phyloP scores from a whole-genome alignment of 2,797 vertebrate species.

The Parambassis ranga region DNA sequence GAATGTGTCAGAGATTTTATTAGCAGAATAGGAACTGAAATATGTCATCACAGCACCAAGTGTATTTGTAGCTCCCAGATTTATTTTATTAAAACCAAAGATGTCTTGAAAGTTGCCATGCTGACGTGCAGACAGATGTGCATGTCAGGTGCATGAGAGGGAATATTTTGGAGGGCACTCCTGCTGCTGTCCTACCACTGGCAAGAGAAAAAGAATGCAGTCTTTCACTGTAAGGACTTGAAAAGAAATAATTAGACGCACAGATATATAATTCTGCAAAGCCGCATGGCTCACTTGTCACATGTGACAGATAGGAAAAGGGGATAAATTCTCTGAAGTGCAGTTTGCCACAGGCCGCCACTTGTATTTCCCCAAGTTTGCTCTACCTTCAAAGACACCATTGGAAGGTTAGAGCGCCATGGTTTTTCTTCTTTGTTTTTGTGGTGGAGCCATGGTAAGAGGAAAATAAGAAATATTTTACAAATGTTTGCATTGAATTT shows the following conservation, averaged over 20 bases:
- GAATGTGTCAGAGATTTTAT: constrained; percentile 51
- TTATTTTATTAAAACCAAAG: constrained; percentile 75
- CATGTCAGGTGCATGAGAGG: constrained; percentile 75
- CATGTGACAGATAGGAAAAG: constrained; percentile 63
- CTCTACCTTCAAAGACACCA: constrained; percentile 73
- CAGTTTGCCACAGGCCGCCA: constrained; percentile 69
- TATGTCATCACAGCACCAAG: constrained; percentile 62
- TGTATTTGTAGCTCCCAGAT: constrained; percentile 62
- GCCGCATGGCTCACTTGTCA: constrained; percentile 76
- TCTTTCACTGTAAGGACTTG: constrained; percentile 76
- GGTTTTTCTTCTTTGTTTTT: constrained; percentile 41
- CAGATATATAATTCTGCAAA: constrained; percentile 76
- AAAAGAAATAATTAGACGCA: constrained; percentile 84
- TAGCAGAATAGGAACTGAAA: constrained; percentile 65
- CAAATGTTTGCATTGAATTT: constrained; percentile 26
- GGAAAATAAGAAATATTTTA: not conserved
- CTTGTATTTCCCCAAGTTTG: constrained; percentile 77
- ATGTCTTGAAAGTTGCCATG: constrained; percentile 66
- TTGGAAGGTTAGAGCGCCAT: constrained; percentile 40
- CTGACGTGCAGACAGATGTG: constrained; percentile 79
- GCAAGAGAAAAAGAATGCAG: constrained; percentile 56
- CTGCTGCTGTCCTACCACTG: constrained; percentile 64
- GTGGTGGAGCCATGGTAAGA: constrained; percentile 10
- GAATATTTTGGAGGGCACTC: constrained; percentile 75
- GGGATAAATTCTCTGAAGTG: constrained; percentile 70